Base-by-base conservation (phyloP, 2,888 invertebrate genomes). In the Seira sanloemensis region DNA sequence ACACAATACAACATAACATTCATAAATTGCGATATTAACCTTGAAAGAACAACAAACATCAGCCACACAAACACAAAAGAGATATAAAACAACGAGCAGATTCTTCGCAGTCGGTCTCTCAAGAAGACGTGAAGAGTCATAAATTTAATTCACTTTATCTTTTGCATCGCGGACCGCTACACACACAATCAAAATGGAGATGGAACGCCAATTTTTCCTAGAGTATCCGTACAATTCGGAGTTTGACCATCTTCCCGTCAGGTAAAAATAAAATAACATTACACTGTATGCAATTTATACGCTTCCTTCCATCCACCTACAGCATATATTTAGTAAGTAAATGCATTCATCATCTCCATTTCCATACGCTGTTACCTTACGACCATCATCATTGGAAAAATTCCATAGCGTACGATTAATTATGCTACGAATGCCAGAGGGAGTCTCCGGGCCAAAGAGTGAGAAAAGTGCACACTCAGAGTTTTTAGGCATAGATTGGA, bases 191-290 rank as follows among this genome's bases (percentile, higher is more conserved):
- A 86, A 76, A 23, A 89, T 89, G 89, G 89, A 89, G 66, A 76
- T 89, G 74, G 89, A 89, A 25, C 84, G 86, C 62, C 88, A 88
- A 58, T 89, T 86, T 84, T 89, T 74, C 66, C 81, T 89, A 71
- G 87, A 89, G 46, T 89, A 85, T 74, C 88, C 88, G 25, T 89
- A 88, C 84, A 87, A 85, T 77, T 23, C 81, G 76, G 89, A 89
- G 62, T 89, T 75, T 65, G 89, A 89, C 26, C 89, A 89, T 76
- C 84, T 89, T 25, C 88, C 89, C 19, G 85, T 86, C 86, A 89
- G 89, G 89, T 89, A 89, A 84, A 54, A 67, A 65, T 37, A 25
- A 21, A n/a, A n/a, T n/a, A n/a, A n/a, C n/a, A 46, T 46, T 46
- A 46, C 50, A 16, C 9, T 12, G n/a, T n/a, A n/a, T n/a, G n/a